phyloP scores from a whole-genome alignment of 2,888 invertebrate species.

The Ceriagrion tenellum region DNA sequence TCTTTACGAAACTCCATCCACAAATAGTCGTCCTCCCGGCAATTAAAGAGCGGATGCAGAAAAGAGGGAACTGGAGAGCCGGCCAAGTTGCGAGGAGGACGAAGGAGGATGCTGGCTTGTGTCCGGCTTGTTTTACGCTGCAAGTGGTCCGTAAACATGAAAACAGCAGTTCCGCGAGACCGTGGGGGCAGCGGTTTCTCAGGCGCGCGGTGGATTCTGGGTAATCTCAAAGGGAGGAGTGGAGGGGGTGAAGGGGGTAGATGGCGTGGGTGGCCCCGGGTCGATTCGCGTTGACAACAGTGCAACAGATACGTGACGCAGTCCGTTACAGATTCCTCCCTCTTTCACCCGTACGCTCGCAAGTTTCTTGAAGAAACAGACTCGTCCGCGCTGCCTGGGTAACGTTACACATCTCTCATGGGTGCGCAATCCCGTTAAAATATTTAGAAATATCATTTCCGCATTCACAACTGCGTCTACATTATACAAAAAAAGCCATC shows the following conservation, averaged over 20 bases:
- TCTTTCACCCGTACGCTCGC: background rate
- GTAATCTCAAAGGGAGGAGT: conserved; percentile 3
- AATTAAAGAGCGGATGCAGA: background rate
- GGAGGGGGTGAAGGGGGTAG: background rate
- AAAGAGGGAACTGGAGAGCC: background rate
- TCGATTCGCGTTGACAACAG: conserved; percentile 12
- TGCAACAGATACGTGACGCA: background rate
- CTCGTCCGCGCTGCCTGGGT: background rate
- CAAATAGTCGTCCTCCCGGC: too few species aligned
- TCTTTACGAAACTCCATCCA: too few species aligned
- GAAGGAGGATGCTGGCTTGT: conserved; percentile 41
- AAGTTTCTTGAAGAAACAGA: background rate
- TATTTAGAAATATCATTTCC: background rate
- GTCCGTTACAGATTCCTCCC: background rate
- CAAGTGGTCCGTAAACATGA: conserved; percentile 59
- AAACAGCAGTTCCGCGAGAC: conserved; percentile 3
- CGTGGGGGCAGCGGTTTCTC: background rate
- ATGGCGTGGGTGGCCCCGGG: background rate
- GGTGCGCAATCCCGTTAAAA: background rate
- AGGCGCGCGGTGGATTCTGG: background rate
- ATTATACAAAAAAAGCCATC: too few species aligned
- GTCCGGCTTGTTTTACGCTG: conserved; percentile 33
- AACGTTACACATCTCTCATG: background rate
- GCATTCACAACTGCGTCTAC: too few species aligned
- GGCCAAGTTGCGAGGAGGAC: background rate